Evolutionary conservation across 1,140 invertebrate species (phyloP), one percentile per base, ranked within the genome.

Genomic region (Phymorhynchus buccinoides): DNA sequence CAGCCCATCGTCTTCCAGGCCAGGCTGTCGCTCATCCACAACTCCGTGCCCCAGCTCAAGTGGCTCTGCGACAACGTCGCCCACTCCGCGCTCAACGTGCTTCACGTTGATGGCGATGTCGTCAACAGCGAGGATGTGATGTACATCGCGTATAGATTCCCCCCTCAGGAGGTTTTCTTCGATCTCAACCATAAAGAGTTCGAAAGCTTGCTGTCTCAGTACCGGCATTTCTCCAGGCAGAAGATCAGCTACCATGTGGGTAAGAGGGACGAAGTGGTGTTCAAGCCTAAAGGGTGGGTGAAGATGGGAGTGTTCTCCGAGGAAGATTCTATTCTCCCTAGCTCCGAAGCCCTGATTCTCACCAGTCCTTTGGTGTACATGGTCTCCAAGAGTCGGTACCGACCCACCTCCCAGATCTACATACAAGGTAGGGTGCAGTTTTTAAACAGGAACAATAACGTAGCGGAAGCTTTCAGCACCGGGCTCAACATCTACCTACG

Each of bases 1-100:
- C 95, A 96, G 89, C 94, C 94, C 62, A 94, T 98, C 81, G 97
- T 97, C 3, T 98, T 97, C 90, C 96, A 97, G 0, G 95, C 98
- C 32, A 94, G 97, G 96, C 97, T 37, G 95, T 95, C 56, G 92
- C 96, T 35, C 95, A 88, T 96, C 0, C 95, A 95, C 0, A 95
- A 96, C 85, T 96, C 96, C 66, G 88, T 91, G 12, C 87, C 91
- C 12, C 90, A 91, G 86, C 78, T 94, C 39, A 92, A 92, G 87
- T 93, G 94, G 94, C 86, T 93, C 37, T 90, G 86, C 77, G 91
- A 92, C 84, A 90, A 90, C 41, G 68, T 88, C 3, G 48, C 89
- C 2, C 80, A 88, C 16, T 86, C 88, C 18, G 86, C 85, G 4
- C 56, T 92, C 18, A 85, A 90, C 42, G 88, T 92, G 0, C 88